These are phyloP conservation scores for Lycorma delicatula DNA, from an alignment of 1,140 invertebrate species.

Conservation along the genomic window DNA sequence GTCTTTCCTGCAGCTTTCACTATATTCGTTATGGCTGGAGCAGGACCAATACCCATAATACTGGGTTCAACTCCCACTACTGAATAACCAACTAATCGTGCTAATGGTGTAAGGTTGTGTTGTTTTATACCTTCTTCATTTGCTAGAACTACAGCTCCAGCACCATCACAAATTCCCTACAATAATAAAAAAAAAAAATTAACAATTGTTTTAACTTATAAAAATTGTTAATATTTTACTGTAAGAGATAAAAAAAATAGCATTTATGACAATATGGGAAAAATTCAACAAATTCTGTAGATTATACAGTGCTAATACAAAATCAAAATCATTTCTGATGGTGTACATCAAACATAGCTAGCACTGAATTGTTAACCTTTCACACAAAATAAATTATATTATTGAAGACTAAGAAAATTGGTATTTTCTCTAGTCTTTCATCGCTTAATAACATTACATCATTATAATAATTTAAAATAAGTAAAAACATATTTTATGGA, in stretches of 20 bases:
- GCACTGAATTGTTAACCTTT: no score
- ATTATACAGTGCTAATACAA: no score
- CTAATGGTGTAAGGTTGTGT: constrained; percentile 69
- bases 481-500: no score
- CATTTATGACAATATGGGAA: constrained; percentile 9
- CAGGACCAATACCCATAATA: constrained; percentile 89
- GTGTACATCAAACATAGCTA: no score
- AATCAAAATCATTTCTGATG: no score
- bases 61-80: constrained; percentile 74
- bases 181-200: constrained; percentile 26
- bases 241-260: constrained; percentile 9
- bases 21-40: constrained; percentile 80
- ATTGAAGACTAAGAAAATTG: no score
- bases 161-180: constrained; percentile 93
- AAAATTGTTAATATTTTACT: constrained; percentile 19
- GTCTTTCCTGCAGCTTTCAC: constrained; percentile 61
- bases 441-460: no score
- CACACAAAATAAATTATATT: no score
- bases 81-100: constrained; percentile 64
- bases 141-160: constrained; percentile 80
- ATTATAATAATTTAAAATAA: no score
- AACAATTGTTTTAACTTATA: constrained; percentile 5
- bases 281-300: constrained; percentile 5
- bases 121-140: constrained; percentile 80
- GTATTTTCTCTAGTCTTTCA: no score